Evolutionary conservation across 2,797 vertebrate species (phyloP), one percentile per base, ranked within the genome.

Genomic region (Gymnodraco acuticeps): DNA sequence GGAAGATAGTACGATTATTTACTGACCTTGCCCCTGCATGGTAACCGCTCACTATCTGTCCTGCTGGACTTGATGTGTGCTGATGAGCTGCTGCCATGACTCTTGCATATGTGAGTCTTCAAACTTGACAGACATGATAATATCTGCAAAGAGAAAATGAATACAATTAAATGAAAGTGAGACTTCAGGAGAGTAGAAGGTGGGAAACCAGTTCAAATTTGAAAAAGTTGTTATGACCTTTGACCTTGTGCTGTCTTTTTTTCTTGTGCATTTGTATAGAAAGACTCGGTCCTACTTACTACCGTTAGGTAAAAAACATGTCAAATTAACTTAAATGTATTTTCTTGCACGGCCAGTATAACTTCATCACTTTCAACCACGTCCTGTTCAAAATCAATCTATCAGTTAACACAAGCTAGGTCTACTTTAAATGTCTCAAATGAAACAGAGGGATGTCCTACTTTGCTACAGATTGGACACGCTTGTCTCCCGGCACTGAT

Each of bases 381-480:
- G 27, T 27, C 27, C 27, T 27, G 8, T 38, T 9, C 33, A 9
- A 38, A 38, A 38, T 38, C 33, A 38, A 38, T 38, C 33, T 6
- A 42, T 51, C 3, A 0, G 19, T 19, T 51, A 38, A 61, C 11
- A 61, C 20, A 1, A 10, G 0, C 20, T 58, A 48, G 0, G 14
- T 0, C 20, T 58, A 48, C 9, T 48, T 19, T 41, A 38, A n/a
- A 38, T 68, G 27, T 11, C 43, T 19, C 5, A 20, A 46, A 20
- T 48, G 12, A 23, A 12, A 46, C 10, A 13, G 17, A 59, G 10
- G 20, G 48, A 65, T 27, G 23, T 4, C 77, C 50, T 88, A 95
- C 95, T 92, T 94, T 94, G 54, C 75, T 16, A 53, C 93, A 95
- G 67, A 91, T 42, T 1, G 70, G 88, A 74, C 93, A 93, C 54